Evolutionary conservation across 2,113 vertebrate species (phyloP).

Genomic region (Damaliscus lunatus): DNA sequence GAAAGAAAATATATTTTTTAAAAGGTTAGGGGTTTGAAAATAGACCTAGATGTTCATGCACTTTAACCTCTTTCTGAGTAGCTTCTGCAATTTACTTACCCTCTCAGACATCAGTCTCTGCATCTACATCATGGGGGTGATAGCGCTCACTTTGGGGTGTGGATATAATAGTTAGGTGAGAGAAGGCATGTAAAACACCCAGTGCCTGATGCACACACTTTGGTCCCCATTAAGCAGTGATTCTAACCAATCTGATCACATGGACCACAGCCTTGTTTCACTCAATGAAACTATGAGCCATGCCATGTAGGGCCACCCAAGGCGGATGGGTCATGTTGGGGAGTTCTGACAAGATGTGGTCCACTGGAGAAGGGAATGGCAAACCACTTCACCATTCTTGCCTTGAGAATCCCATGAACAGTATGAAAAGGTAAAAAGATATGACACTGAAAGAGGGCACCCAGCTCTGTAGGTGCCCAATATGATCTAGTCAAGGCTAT

Average conservation of each 20-base stretch:
- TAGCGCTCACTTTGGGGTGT: not conserved
- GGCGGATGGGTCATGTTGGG: not conserved
- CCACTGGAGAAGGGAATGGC: not conserved
- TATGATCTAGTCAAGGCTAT: not conserved
- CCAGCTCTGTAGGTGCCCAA: not conserved
- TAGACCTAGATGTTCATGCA: not conserved
- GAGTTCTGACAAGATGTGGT: not conserved
- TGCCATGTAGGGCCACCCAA: not conserved
- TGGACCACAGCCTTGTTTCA: not conserved
- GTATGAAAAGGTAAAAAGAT: not conserved
- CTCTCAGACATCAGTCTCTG: not conserved
- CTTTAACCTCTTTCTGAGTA: not conserved
- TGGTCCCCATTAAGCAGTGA: not conserved
- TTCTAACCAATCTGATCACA: not conserved
- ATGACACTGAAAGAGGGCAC: not conserved
- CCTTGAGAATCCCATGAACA: not conserved
- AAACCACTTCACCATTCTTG: not conserved
- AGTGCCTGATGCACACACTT: not conserved
- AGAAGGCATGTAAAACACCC: too few relatives aligned
- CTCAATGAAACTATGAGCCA: not conserved
- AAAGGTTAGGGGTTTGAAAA: not conserved
- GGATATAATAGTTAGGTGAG: not conserved
- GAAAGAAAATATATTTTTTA: constrained; percentile 10
- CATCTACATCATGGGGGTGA: not conserved
- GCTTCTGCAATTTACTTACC: not conserved